Percentiles rank a stretch among this genome's conserved stretches.
phyloP scores from a whole-genome alignment of 2,113 vertebrate genomes.

The Pteronura brasiliensis region DNA sequence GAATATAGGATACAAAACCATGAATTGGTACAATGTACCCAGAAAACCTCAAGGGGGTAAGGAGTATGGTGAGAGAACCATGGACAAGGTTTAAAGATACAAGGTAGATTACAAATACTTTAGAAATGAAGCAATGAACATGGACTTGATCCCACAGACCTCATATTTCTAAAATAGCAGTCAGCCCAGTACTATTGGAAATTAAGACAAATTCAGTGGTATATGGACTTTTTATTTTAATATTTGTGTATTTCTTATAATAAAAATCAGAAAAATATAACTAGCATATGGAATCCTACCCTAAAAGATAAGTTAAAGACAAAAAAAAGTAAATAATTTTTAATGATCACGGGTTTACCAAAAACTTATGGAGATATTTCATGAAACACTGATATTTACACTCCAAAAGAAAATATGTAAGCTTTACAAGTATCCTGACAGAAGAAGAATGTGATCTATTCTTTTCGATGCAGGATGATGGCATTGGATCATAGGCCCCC shows the following conservation, averaged over 20 bases:
- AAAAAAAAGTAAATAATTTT: background rate
- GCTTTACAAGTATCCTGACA: background rate
- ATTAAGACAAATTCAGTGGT: background rate
- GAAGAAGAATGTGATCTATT: background rate
- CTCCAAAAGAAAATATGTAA: background rate
- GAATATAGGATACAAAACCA: background rate
- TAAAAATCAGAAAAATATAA: background rate
- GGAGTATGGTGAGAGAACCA: fast-evolving
- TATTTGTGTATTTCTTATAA: background rate
- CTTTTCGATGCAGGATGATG: background rate
- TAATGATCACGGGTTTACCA: background rate
- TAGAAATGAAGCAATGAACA: background rate
- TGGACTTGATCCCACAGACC: background rate
- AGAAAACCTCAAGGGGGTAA: background rate
- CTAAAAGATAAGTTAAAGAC: background rate
- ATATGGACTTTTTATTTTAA: background rate
- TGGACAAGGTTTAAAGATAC: background rate
- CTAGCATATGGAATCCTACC: background rate
- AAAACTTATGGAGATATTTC: background rate
- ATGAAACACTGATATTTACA: background rate
- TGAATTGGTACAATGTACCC: background rate
- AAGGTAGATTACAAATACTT: background rate
- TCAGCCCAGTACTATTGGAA: background rate
- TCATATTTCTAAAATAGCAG: background rate
- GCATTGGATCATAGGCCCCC: background rate